Percentiles rank a stretch among this genome's conserved stretches.
phyloP scores from a whole-genome alignment of 2,113 vertebrate species.

The Heterotis niloticus region DNA sequence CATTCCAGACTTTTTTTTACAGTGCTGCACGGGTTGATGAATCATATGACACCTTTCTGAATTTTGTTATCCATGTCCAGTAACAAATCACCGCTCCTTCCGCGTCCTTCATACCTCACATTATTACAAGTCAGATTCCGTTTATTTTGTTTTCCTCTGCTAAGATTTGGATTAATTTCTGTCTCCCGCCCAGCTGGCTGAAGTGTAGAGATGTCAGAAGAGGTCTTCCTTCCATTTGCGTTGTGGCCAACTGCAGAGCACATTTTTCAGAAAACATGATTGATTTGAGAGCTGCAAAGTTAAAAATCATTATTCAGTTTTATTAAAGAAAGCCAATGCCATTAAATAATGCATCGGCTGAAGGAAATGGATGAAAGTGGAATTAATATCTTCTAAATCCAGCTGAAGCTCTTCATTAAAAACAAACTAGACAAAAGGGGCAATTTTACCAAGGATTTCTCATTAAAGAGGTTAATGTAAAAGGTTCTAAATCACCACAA shows the following conservation, averaged over 20 bases:
- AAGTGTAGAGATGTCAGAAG: not conserved
- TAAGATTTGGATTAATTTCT: not conserved
- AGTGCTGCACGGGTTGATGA: not conserved
- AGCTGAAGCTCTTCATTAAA: conserved; percentile 34
- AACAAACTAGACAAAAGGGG: conserved; percentile 29
- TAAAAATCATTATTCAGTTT: conserved; percentile 27
- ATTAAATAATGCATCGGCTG: conserved; percentile 33
- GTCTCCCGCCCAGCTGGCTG: not conserved
- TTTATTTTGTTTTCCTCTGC: conserved; percentile 7
- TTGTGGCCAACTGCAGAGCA: not conserved
- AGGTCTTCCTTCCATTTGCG: not conserved
- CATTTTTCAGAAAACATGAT: conserved; percentile 16
- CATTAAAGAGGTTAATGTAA: conserved; percentile 27
- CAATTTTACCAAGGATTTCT: conserved; percentile 22
- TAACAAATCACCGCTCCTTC: conserved; percentile 2
- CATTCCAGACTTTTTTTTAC: not conserved
- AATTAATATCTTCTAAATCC: conserved; percentile 35
- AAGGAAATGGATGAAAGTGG: conserved; percentile 26
- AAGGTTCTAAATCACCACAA: conserved; percentile 26
- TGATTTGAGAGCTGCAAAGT: conserved; percentile 18
- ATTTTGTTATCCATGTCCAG: not conserved
- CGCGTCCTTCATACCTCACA: not conserved
- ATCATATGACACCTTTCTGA: not conserved
- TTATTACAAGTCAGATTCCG: not conserved
- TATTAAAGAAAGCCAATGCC: conserved; percentile 27